Base-by-base conservation (phyloP, 2,797 vertebrate genomes). In the Thunnus albacares region DNA sequence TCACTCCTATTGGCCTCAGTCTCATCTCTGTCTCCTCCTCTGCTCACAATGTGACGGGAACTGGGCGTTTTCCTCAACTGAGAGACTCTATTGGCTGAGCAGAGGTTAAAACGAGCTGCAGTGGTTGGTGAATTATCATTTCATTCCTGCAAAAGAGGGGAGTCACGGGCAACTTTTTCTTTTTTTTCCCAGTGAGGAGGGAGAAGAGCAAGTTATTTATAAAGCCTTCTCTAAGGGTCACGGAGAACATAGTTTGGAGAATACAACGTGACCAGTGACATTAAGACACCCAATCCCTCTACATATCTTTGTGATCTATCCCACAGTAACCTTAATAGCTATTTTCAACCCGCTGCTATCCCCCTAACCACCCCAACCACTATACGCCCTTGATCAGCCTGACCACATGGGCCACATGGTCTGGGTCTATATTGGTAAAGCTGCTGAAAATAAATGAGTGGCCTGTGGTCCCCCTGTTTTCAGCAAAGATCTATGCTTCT, bases 81-180 rank as follows among this genome's bases (percentile, higher is more conserved):
- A 84, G 67, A n/a, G 5, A 68, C n/a, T 38, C 80, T 0, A 92
- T 93, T 92, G 92, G 94, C 61, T 80, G 75, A 73, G 63, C 7
- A n/a, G 35, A 59, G 35, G 63, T 76, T 43, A 62, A 63, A 79
- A 53, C 14, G 65, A 2, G 7, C 1, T 26, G 30, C 70, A 6
- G 56, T 51, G 75, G 76, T 80, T 88, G 87, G 82, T 71, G 64
- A 76, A 79, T 71, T 63, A 26, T 58, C 33, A n/a, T 43, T 73
- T 79, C 64, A 61, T 77, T 80, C 57, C 38, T 51, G 53, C 71
- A 67, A 70, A 79, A 72, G 13, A 75, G 12, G 26, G 30, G 33
- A 60, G 28, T 24, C 70, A 22, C 26, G 7, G 33, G 30, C 8
- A 20, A 20, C 15, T 33, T 43, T 49, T 60, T 53, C 43, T 20